Evolutionary conservation across 1,140 invertebrate genomes (phyloP).

Genomic region (Phthorimaea operculella): DNA sequence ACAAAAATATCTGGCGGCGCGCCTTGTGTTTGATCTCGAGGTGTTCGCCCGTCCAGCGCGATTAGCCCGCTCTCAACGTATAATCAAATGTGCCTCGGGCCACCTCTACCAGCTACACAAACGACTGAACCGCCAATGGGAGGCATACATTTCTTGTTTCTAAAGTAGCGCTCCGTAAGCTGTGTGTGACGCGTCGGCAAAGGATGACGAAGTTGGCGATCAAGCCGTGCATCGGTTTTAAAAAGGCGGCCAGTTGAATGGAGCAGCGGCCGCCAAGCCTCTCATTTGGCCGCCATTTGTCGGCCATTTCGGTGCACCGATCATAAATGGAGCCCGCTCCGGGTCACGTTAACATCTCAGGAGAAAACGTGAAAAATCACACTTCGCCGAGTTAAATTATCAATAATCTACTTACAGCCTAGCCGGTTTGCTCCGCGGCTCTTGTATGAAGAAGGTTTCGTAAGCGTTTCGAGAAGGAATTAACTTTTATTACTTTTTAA

Average conservation of each 20-base stretch:
- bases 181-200: constrained; percentile 9
- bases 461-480: background rate
- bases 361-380: constrained; percentile 65
- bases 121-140: constrained; percentile 10
- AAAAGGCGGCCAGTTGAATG: constrained; percentile 41
- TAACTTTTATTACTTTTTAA: background rate
- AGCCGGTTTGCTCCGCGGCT: background rate
- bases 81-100: constrained; percentile 66
- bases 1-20: constrained; percentile 68
- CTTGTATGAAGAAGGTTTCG: background rate
- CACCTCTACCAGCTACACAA: constrained; percentile 24
- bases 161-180: background rate
- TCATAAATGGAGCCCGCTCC: constrained; percentile 63
- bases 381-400: constrained; percentile 56
- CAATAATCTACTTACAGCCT: constrained; percentile 12
- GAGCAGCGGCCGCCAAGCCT: constrained; percentile 53
- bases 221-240: constrained; percentile 10
- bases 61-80: constrained; percentile 66
- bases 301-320: constrained; percentile 63
- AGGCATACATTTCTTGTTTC: constrained; percentile 26
- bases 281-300: constrained; percentile 67
- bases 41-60: constrained; percentile 64
- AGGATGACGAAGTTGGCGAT: constrained; percentile 15
- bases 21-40: constrained; percentile 68
- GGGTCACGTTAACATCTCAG: constrained; percentile 59